Evolutionary conservation across 2,797 vertebrate species (phyloP).

Genomic region (Miopithecus talapoin): DNA sequence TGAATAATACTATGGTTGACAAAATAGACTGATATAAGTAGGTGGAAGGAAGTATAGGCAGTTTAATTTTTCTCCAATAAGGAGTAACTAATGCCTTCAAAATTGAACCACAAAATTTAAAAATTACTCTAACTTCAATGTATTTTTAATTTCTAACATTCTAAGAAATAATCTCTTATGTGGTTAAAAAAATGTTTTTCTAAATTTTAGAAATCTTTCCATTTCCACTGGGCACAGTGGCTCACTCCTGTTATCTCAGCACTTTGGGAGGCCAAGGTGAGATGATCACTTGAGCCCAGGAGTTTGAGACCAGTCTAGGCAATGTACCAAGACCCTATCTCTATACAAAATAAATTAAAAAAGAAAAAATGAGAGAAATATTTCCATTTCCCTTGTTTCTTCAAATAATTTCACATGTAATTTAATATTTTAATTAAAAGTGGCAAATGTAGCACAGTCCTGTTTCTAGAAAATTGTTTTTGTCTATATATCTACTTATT

Average conservation of each 20-base stretch:
- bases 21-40: neutral
- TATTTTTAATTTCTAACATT: neutral
- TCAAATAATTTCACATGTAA: slow-evolving; percentile 16
- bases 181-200: slow-evolving; percentile 8
- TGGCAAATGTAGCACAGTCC: neutral
- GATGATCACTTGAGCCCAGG: no score
- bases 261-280: no score
- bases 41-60: neutral
- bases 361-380: neutral
- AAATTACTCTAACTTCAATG: neutral
- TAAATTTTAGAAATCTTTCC: slow-evolving; percentile 31
- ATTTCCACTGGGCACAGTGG: neutral
- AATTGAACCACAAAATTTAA: slow-evolving; percentile 2
- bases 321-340: no score
- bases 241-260: no score
- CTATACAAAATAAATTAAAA: no score
- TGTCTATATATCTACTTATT: neutral
- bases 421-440: slow-evolving; percentile 2
- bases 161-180: neutral
- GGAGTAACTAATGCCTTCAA: neutral
- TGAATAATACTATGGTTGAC: neutral
- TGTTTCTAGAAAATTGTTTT: neutral
- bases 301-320: no score
- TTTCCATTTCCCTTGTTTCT: slow-evolving; percentile 23
- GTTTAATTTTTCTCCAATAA: neutral